Conservation (phyloP, 2,797 vertebrate genomes). For the Okamejei kenojei region DNA sequence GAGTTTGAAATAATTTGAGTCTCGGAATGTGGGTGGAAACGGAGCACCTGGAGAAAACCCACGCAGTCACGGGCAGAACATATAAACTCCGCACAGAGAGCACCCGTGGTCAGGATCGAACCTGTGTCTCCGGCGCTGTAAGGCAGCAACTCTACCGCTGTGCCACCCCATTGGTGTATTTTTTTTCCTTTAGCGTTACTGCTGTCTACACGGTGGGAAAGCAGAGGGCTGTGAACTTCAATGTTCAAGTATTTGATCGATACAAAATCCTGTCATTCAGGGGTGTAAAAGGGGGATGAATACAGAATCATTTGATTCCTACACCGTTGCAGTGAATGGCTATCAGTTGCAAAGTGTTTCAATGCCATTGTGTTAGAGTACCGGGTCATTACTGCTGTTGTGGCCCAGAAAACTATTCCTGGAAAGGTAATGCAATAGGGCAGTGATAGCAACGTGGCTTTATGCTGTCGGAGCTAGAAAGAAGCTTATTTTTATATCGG, state of each 20-base stretch:
- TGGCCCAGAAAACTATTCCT: neutral
- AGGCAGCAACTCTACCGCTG: no score
- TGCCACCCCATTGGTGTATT: neutral
- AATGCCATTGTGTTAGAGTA: neutral
- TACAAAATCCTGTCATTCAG: neutral
- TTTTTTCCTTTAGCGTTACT: neutral
- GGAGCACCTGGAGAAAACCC: no score
- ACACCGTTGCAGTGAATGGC: neutral
- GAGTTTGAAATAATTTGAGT: no score
- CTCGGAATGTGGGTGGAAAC: no score
- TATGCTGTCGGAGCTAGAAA: neutral
- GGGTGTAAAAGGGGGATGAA: neutral
- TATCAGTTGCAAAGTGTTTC: conserved; percentile 2
- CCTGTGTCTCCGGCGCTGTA: no score
- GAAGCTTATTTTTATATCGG: neutral
- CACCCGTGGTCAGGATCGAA: no score
- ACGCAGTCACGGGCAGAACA: no score
- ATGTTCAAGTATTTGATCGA: neutral
- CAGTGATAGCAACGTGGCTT: neutral
- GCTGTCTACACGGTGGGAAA: neutral
- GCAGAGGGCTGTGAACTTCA: neutral
- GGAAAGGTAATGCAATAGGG: neutral
- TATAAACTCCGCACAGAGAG: no score
- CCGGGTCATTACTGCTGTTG: neutral
- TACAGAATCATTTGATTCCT: neutral